Percentiles rank a stretch among this genome's conserved stretches.
phyloP scores from a whole-genome alignment of 1,140 invertebrate species.

The Matsumurasca onukii region DNA sequence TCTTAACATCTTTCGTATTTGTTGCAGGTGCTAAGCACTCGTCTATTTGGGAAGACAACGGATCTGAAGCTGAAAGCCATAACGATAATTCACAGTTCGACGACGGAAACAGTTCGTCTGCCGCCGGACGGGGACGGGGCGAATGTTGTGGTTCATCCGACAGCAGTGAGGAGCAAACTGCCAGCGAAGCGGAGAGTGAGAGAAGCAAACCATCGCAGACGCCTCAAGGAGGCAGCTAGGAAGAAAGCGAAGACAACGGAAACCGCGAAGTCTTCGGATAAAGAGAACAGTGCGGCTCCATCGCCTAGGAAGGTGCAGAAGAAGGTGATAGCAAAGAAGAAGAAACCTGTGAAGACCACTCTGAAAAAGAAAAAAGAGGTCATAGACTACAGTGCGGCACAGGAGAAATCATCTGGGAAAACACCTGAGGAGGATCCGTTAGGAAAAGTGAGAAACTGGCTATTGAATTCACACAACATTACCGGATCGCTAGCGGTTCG shows the following conservation, averaged over 20 bases:
- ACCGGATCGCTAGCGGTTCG: conserved; percentile 45
- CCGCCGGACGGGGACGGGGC: conserved; percentile 66
- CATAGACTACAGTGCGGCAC: conserved; percentile 69
- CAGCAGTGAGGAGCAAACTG: conserved; percentile 69
- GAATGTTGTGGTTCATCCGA: conserved; percentile 64
- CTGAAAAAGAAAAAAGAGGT: conserved; percentile 61
- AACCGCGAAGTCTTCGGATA: conserved; percentile 25
- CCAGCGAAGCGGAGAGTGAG: conserved; percentile 73
- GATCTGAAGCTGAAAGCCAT: conserved; percentile 78
- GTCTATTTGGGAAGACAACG: conserved; percentile 71
- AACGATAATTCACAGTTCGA: conserved; percentile 82
- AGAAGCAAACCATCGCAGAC: conserved; percentile 52
- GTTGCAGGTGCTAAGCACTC: conserved; percentile 72
- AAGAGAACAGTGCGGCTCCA: conserved; percentile 21
- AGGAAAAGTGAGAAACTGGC: conserved; percentile 80
- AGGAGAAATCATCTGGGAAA: conserved; percentile 43
- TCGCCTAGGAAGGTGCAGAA: conserved; percentile 27
- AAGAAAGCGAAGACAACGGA: conserved; percentile 29
- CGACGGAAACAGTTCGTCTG: conserved; percentile 77
- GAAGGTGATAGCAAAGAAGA: conserved; percentile 35
- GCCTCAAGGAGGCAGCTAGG: conserved; percentile 46
- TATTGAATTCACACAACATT: conserved; percentile 66
- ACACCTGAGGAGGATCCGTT: conserved; percentile 64
- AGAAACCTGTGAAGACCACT: conserved; percentile 26
- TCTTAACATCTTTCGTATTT: too few species aligned